Evolutionary conservation across 2,113 vertebrate genomes (phyloP), one percentile per base, ranked within the genome.

Genomic region (Protomyctophum bolini): DNA sequence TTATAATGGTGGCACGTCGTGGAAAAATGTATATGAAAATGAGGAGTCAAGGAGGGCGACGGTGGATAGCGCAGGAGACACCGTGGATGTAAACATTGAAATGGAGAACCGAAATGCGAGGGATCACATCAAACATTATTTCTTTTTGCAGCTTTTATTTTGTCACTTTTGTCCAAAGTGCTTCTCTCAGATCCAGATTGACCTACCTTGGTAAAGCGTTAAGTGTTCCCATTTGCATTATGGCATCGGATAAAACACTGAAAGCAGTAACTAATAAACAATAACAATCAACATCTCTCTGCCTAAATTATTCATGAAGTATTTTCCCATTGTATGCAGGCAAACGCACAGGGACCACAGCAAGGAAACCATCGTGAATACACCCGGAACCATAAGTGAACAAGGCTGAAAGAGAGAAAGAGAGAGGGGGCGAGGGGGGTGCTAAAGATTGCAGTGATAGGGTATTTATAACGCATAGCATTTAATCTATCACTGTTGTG

Each of bases 281-380:
- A 85, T 88, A 21, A 41, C 33, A 41, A 41, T 41, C 21, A 21
- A 21, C 21, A 21, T 81, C 85, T 91, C 80, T 82, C 79, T 49
- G 83, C 88, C 79, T 88, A 71, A 89, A 87, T 83, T 90, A 90
- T 90, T 88, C 84, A 87, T 77, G 77, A 85, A 29, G 79, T 66
- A 71, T 76, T 79, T 79, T 76, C 56, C 74, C 61, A 80, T 80
- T 83, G 83, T 86, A 80, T 72, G 72, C 62, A 52, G 28, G 70
- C 45, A 66, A 82, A 75, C 75, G 66, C 77, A 12, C 5, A 48
- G 79, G 79, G 57, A 86, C 72, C 41, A 3, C 45, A 82, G 76
- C 75, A 77, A 82, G 57, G 29, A 10, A 63, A 70, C 66, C 80
- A 79, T 65, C 65, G 48, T 80, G 68, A 58, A 86, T 77, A 73